These are phyloP conservation scores for Drosophila parthenogenetica DNA, from an alignment of 2,888 invertebrate genomes.

Conservation along the genomic window DNA sequence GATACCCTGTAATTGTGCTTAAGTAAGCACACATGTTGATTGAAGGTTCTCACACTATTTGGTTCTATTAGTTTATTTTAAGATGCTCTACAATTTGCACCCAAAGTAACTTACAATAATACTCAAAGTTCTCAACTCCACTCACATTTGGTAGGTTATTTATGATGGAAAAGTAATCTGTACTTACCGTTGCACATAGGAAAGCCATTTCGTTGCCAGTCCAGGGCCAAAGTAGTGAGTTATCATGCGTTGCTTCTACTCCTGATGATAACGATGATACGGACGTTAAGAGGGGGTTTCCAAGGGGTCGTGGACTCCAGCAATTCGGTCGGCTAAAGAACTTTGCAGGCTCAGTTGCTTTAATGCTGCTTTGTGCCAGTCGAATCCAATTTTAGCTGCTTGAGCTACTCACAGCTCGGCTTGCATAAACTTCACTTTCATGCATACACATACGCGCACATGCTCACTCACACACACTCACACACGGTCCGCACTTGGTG, in stretches of 20 bases:
- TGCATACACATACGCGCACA: constrained; percentile 11
- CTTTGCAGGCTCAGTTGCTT: constrained; percentile 59
- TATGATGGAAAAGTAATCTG: constrained; percentile 17
- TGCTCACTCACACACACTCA: constrained; percentile 2
- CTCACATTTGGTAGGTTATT: constrained; percentile 16
- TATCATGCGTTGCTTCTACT: constrained; percentile 60
- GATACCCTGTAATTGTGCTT: too few relatives aligned
- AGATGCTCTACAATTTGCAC: too few relatives aligned
- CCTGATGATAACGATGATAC: constrained; percentile 24
- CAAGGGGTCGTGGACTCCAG: constrained; percentile 1
- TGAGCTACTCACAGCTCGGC: constrained; percentile 52
- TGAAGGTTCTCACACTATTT: too few relatives aligned
- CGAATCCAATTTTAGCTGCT: constrained; percentile 75
- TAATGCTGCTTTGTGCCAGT: constrained; percentile 59
- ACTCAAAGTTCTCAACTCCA: background rate
- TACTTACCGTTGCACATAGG: constrained; percentile 72
- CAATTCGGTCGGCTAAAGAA: constrained; percentile 26
- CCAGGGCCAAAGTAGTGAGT: constrained; percentile 63
- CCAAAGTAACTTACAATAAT: too few relatives aligned
- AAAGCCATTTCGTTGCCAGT: constrained; percentile 81
- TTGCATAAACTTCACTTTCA: constrained; percentile 57
- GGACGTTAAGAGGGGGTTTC: constrained; percentile 7
- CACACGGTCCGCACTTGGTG: background rate
- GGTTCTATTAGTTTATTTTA: too few relatives aligned
- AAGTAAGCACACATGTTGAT: too few relatives aligned